Evolutionary conservation across 2,113 vertebrate species (phyloP), one percentile per base, ranked within the genome.

Genomic region (Benitochromis conjunctus): DNA sequence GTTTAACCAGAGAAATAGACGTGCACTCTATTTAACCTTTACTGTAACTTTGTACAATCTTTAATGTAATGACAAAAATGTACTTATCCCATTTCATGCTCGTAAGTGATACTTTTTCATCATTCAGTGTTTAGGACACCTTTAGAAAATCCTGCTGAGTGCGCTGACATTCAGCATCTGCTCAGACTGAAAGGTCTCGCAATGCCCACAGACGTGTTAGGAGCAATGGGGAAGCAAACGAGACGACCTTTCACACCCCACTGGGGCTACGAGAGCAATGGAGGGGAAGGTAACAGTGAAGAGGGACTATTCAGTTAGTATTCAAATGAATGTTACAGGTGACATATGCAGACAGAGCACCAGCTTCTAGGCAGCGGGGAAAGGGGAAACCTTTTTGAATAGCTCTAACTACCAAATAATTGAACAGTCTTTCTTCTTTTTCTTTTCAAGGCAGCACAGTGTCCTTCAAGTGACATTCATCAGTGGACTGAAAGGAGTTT

Each of bases 261-360:
- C 80, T 36, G 60, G 81, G 57, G 81, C 79, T 77, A 55, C 4
- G 3, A 64, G 90, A 81, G 60, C 83, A 87, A 84, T 53, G 56
- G 43, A 91, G 85, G 81, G 48, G 79, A 79, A 26, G 69, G 81
- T 62, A 56, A 64, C 12, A 38, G 48, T 56, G 71, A 62, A 60
- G 69, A 80, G 79, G 84, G 57, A 38, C 56, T 56, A 53, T 82
- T 79, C 34, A 53, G 82, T 89, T 87, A 86, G 86, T 92, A 90
- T 89, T 93, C 82, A 94, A 87, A 91, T 91, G 7, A 93, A 88
- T 86, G 90, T 85, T 91, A 88, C 82, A 93, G 88, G 88, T 91
- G 89, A 92, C 79, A 93, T 86, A 90, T 87, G 55, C 87, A 79
- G 82, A 85, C 21, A 56, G 81, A 82, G 86, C 48, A 80, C 2